Evolutionary conservation across 2,888 invertebrate species (phyloP).

Genomic region (Monopis laevigella): DNA sequence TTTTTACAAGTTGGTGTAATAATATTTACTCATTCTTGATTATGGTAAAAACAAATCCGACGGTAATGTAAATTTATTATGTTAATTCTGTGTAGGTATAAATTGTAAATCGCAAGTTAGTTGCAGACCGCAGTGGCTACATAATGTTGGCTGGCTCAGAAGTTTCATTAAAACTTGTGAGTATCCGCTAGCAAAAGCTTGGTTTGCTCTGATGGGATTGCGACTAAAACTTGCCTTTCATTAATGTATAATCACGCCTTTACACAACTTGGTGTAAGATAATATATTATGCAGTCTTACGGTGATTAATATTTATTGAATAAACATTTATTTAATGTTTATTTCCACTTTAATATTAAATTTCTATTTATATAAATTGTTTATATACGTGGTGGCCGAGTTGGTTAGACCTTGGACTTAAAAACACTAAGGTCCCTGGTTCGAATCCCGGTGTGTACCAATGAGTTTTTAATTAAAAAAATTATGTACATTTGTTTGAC

Average conservation of each 20-base stretch:
- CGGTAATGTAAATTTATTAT: neutral
- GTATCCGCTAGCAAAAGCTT: slow-evolving; percentile 7
- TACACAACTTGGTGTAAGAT: neutral
- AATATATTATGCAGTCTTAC: no score
- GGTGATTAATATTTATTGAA: no score
- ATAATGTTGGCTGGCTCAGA: slow-evolving; percentile 4
- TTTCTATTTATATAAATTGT: no score
- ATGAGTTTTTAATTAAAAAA: no score
- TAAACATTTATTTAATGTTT: no score
- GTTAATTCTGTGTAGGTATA: neutral
- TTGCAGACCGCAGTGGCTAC: neutral
- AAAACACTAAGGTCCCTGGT: no score
- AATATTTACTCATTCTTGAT: neutral
- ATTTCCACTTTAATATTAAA: no score
- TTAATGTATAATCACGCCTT: neutral
- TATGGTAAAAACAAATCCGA: neutral
- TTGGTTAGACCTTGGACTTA: no score
- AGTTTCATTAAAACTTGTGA: slow-evolving; percentile 8
- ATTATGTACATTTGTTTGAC: no score
- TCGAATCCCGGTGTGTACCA: no score
- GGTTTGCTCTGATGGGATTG: slow-evolving; percentile 6
- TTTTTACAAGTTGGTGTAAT: slow-evolving; percentile 12
- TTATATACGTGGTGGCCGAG: no score
- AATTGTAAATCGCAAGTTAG: neutral
- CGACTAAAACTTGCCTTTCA: slow-evolving; percentile 4